Evolutionary conservation across 2,797 vertebrate species (phyloP), one percentile per base, ranked within the genome.

Genomic region (Sylvia borin): DNA sequence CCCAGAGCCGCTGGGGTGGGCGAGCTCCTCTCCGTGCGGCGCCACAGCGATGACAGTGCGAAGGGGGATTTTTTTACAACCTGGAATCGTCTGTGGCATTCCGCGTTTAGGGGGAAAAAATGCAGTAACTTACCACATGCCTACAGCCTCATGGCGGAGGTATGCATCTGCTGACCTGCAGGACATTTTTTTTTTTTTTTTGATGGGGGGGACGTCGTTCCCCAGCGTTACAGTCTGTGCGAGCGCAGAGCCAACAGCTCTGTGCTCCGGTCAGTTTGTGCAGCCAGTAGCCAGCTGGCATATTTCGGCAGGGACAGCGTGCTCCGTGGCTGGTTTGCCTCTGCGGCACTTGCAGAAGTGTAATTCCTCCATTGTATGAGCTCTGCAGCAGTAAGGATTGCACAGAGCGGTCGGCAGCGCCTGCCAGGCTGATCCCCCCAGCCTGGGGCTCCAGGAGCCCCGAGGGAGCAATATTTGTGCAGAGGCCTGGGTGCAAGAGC

Each of bases 51-150:
- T 68, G 85, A 92, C 65, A 64, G 72, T 10, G 60, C 36, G 29
- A 51, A 85, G 13, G n/a, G 72, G 68, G 34, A 77, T 80, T 95
- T 95, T 95, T 96, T 89, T 91, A 58, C 72, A 58, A 43, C 61
- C 68, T 80, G 66, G 65, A 75, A n/a, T 61, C 62, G 61, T 87
- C 78, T 78, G 68, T 74, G 57, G 66, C 78, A 54, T 92, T 82
- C 42, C 16, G 17, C 31, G 16, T 86, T 86, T 57, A 62, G 36
- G 53, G 50, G 21, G 11, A 12, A 71, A 74, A 88, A 86, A 77
- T 45, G 79, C 40, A 36, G 43, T 31, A 60, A 36, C 20, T 89
- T 47, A 40, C 45, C 82, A 2, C 85, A 66, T 66, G 43, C 67
- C 67, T 91, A 1, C 68, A n/a, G 89, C 57, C 53, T 93, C 61